phyloP scores from a whole-genome alignment of 1,140 invertebrate genomes.

The Charaxes varanes region DNA sequence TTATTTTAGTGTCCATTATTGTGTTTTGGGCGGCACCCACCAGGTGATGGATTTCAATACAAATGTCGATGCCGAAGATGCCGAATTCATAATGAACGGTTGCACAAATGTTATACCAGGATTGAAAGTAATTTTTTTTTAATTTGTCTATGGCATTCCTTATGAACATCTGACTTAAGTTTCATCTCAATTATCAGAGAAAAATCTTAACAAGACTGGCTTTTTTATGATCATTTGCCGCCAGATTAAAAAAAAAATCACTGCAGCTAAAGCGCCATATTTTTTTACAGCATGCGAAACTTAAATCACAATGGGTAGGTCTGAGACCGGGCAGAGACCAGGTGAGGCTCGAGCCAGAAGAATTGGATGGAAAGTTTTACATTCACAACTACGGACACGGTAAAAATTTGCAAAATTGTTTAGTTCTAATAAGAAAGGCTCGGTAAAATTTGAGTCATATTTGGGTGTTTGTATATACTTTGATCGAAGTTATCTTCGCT shows the following conservation, averaged over 20 bases:
- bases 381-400: slow-evolving; percentile 96
- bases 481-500: no score
- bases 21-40: slow-evolving; percentile 84
- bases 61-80: slow-evolving; percentile 73
- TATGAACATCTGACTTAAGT: no score
- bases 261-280: background rate
- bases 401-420: slow-evolving; percentile 19
- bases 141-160: no score
- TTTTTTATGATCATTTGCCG: no score
- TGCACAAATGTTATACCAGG: slow-evolving; percentile 78
- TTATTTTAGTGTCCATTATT: slow-evolving; percentile 74
- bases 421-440: no score
- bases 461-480: no score
- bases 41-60: slow-evolving; percentile 79
- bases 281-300: slow-evolving; percentile 60
- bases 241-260: no score
- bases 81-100: slow-evolving; percentile 77
- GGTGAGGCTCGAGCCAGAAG: slow-evolving; percentile 80
- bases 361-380: slow-evolving; percentile 69
- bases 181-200: no score
- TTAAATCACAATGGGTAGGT: slow-evolving; percentile 81
- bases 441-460: no score
- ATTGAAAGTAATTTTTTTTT: slow-evolving; percentile 69
- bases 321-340: slow-evolving; percentile 80
- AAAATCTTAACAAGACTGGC: no score